A percentile compares a stretch with the other conserved stretches of the same genome.
These are phyloP conservation scores for Entomobrya multifasciata DNA, from an alignment of 2,888 invertebrate genomes.

Conservation along the genomic window DNA sequence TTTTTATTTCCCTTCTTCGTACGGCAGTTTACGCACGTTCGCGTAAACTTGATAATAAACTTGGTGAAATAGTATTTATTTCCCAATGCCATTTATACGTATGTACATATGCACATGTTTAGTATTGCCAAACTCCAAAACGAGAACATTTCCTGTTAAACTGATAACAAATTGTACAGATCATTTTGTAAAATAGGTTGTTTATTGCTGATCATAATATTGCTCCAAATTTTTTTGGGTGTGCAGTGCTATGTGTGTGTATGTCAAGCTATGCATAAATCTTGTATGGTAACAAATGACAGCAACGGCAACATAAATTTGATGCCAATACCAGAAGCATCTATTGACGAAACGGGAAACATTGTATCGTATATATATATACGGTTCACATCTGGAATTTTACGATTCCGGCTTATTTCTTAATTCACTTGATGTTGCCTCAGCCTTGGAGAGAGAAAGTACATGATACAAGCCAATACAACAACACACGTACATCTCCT, in stretches of 20 bases:
- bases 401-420: conserved; percentile 60
- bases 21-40: too few species aligned
- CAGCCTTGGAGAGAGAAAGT: not conserved
- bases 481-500: conserved; percentile 29
- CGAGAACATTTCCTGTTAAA: conserved; percentile 15
- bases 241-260: too few species aligned
- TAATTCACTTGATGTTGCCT: conserved; percentile 53
- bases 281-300: conserved; percentile 39
- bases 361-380: not conserved
- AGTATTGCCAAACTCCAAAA: too few species aligned
- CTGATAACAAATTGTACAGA: conserved; percentile 54
- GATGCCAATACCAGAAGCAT: conserved; percentile 59
- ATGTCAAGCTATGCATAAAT: conserved; percentile 2
- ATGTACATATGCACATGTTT: too few species aligned
- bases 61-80: too few species aligned
- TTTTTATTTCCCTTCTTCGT: too few species aligned
- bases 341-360: too few species aligned
- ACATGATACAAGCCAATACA: too few species aligned
- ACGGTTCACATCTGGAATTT: conserved; percentile 57
- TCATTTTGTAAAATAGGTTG: conserved; percentile 34
- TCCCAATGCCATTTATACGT: too few species aligned
- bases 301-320: conserved; percentile 57
- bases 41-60: too few species aligned
- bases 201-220: too few species aligned
- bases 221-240: too few species aligned